Conservation (phyloP, 2,888 invertebrate genomes). For the Ceriagrion tenellum region DNA sequence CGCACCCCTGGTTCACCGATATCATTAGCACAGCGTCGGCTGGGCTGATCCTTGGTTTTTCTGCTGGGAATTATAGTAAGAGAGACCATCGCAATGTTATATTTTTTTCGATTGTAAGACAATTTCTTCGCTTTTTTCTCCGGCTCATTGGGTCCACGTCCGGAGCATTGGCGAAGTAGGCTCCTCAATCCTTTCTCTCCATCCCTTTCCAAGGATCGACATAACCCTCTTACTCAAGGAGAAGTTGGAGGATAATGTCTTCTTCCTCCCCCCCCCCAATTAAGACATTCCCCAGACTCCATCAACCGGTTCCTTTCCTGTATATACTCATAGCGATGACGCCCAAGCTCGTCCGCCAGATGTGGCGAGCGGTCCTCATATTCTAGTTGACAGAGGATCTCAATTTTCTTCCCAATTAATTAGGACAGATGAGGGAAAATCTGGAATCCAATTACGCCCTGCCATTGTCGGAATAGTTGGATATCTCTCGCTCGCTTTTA, state of each 20-base stretch:
- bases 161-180: background rate
- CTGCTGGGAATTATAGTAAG: background rate
- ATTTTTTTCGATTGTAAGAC: constrained; percentile 40
- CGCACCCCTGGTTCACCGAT: background rate
- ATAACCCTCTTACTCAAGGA: background rate
- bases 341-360: background rate
- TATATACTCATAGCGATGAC: background rate
- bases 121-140: constrained; percentile 33
- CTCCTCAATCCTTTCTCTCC: background rate
- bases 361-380: background rate
- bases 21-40: constrained; percentile 18
- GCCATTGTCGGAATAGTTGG: constrained; percentile 1
- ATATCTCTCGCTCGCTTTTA: background rate
- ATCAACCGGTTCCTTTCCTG: background rate
- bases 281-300: background rate
- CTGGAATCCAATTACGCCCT: constrained; percentile 19
- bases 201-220: background rate
- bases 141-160: background rate
- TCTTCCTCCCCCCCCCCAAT: background rate
- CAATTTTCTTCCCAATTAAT: constrained; percentile 52
- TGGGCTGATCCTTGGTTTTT: background rate
- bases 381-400: background rate
- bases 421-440: constrained; percentile 53
- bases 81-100: background rate
- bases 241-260: constrained; percentile 17